Evolutionary conservation across 2,888 invertebrate species (phyloP).

Genomic region (Chromoteleia sp.): DNA sequence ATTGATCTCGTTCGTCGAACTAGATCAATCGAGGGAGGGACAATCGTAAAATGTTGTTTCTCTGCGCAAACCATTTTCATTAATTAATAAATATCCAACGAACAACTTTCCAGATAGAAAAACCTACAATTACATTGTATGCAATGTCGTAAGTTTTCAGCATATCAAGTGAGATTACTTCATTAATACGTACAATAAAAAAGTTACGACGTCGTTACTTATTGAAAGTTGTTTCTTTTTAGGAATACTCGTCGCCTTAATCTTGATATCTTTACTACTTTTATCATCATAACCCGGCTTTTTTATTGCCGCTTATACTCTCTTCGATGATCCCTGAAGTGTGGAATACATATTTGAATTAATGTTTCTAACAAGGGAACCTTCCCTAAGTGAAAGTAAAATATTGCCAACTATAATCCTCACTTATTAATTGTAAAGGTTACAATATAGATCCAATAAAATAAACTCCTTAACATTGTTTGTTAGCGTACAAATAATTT

Average conservation of each 20-base stretch:
- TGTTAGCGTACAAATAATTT: too few species aligned
- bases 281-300: background rate
- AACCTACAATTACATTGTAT: background rate
- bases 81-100: background rate
- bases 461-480: too few species aligned
- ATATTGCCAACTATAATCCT: too few species aligned
- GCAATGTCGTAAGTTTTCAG: background rate
- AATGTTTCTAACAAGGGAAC: too few species aligned
- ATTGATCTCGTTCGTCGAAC: background rate
- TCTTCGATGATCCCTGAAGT: background rate
- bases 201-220: constrained; percentile 1
- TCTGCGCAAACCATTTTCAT: background rate
- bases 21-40: background rate
- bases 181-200: background rate
- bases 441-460: too few species aligned
- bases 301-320: background rate
- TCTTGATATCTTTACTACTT: background rate
- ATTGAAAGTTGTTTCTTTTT: constrained; percentile 1
- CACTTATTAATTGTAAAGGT: too few species aligned
- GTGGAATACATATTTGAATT: background rate
- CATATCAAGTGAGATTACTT: background rate
- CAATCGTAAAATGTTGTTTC: too few species aligned
- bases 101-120: constrained; percentile 5
- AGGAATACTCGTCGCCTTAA: background rate
- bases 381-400: too few species aligned